phyloP scores from a whole-genome alignment of 1,140 invertebrate species.

The Tetramorium parvispinum region DNA sequence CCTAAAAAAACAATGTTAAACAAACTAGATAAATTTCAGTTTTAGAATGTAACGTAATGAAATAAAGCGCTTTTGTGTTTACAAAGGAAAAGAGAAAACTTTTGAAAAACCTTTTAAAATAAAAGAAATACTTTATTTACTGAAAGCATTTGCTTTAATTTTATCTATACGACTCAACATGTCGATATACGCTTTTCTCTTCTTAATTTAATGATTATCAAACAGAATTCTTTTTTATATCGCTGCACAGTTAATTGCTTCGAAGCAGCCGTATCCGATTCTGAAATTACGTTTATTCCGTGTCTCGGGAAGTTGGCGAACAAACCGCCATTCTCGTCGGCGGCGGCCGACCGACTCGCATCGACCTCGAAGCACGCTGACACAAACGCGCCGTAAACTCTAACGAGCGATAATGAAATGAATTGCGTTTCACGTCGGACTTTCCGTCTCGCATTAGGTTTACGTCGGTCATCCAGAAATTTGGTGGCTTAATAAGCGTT shows the following conservation, averaged over 20 bases:
- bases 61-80: not conserved
- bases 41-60: not conserved
- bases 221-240: not conserved
- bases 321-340: not conserved
- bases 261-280: not conserved
- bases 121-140: not conserved
- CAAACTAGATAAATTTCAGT: not conserved
- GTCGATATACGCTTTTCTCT: not conserved
- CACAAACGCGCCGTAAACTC: slow-evolving; percentile 8
- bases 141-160: not conserved
- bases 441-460: slow-evolving; percentile 44
- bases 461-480: slow-evolving; percentile 47
- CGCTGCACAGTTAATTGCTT: not conserved
- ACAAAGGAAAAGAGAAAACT: not conserved
- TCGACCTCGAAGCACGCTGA: not conserved
- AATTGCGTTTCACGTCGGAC: slow-evolving; percentile 56
- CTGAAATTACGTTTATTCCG: slow-evolving; percentile 13
- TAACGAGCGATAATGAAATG: slow-evolving; percentile 63
- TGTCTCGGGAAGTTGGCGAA: not conserved
- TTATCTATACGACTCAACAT: not conserved
- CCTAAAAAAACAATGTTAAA: not conserved
- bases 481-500: slow-evolving; percentile 69
- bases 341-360: not conserved
- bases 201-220: not conserved
- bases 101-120: slow-evolving; percentile 9